Evolutionary conservation across 37 sponge, comb jelly and placozoan species (phyloP), one percentile per base, ranked within the genome.

Genomic region (Halisarca cf. caerulea): DNA sequence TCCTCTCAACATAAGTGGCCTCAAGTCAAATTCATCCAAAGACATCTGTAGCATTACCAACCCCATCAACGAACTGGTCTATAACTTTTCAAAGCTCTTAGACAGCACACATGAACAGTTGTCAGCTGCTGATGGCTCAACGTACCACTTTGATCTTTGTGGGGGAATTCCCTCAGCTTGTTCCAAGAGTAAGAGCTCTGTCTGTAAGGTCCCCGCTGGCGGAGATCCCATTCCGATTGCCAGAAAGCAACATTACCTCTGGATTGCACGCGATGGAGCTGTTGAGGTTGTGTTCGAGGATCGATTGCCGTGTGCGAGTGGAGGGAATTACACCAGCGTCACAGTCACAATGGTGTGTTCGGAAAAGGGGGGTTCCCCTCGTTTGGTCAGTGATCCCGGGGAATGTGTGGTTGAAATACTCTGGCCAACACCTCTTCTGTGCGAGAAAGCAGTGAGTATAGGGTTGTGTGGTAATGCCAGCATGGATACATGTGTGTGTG

Each of bases 391-490:
- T 3, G 42, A 5, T 39, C 38, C 24, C 42, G 24, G 2, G 0
- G 77, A 74, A 21, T 74, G 77, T 40, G 77, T 37, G 2, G 77
- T 74, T 21, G 77, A 74, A 4, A 74, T 74, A 39, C 41, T 74
- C 24, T 9, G 39, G 44, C 77, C 77, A 1, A 74, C 77, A 44
- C 77, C 77, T 36, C 42, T 74, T n/a, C 15, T 74, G 45, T 74
- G 77, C 41, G 2, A 37, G 3, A 8, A 74, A n/a, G 45, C 77
- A n/a, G 77, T 74, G 42, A 41, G 77, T 74, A 6, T 47, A 6
- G 6, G 9, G 6, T 11, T 47, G 9, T 47, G 9, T 11, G 51
- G 11, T 6, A n/a, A n/a, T n/a, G n/a, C n/a, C n/a, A n/a, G n/a
- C n/a, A n/a, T n/a, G n/a, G n/a, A n/a, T n/a, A n/a, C n/a, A n/a